These are phyloP conservation scores for Falco rusticolus DNA, from an alignment of 2,797 vertebrate genomes.

Conservation along the genomic window DNA sequence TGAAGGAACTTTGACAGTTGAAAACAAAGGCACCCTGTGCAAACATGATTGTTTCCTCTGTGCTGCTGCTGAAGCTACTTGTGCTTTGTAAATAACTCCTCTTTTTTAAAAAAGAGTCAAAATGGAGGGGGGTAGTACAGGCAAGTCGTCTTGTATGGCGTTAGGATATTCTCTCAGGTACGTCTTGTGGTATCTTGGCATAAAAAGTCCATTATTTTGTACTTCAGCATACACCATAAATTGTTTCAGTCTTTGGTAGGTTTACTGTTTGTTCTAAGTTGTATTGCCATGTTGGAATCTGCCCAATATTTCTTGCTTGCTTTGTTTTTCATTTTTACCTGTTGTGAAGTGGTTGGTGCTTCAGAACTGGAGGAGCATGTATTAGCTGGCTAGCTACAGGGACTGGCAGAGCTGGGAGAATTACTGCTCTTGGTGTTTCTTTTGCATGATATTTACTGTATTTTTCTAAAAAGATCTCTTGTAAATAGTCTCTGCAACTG, in stretches of 20 bases:
- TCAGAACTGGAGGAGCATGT: constrained; percentile 12
- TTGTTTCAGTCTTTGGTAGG: background rate
- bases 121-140: constrained; percentile 38
- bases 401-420: background rate
- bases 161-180: constrained; percentile 43
- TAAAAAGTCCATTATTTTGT: background rate
- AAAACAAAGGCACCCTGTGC: background rate
- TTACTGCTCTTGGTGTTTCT: background rate
- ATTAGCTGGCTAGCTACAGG: constrained; percentile 33
- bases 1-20: constrained; percentile 32
- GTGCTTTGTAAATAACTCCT: constrained; percentile 22
- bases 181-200: background rate
- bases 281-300: background rate
- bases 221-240: background rate
- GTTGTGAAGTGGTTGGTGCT: background rate
- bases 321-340: constrained; percentile 17
- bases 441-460: constrained; percentile 36
- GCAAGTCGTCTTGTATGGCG: background rate
- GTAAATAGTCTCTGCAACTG: constrained; percentile 46
- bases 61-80: constrained; percentile 29
- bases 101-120: background rate
- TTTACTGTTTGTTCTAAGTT: background rate
- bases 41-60: background rate
- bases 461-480: constrained; percentile 61
- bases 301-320: background rate